Percentiles rank a stretch among this genome's conserved stretches.
Conservation (phyloP, 2,888 invertebrate genomes). For the Eretmocerus hayati region DNA sequence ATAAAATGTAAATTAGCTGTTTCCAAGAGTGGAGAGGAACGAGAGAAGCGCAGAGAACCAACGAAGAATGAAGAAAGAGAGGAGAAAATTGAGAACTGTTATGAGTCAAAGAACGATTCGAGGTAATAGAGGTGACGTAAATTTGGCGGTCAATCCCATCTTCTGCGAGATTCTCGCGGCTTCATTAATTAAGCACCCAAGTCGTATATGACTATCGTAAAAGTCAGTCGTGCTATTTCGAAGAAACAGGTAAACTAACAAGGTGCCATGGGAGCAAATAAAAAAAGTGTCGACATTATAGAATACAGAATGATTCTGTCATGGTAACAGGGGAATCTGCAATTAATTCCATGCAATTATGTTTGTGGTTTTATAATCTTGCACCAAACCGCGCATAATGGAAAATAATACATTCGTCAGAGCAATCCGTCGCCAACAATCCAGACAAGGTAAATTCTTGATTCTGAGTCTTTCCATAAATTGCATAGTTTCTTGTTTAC, state of each 20-base stretch:
- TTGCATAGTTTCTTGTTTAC: too few relatives aligned
- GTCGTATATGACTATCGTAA: constrained; percentile 29
- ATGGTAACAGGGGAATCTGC: too few relatives aligned
- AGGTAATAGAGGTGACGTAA: constrained; percentile 14
- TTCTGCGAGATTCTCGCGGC: constrained; percentile 17
- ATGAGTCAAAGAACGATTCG: constrained; percentile 2
- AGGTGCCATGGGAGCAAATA: constrained; percentile 13
- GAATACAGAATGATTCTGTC: too few relatives aligned
- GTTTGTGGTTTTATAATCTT: too few relatives aligned
- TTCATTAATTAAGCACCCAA: constrained; percentile 32
- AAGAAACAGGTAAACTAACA: constrained; percentile 24
- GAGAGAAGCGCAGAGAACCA: background rate
- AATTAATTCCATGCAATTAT: too few relatives aligned
- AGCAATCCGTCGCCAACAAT: too few relatives aligned
- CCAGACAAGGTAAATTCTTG: too few relatives aligned
- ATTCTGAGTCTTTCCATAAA: too few relatives aligned
- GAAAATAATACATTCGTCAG: too few relatives aligned
- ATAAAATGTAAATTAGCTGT: constrained; percentile 1
- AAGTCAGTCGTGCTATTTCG: constrained; percentile 29
- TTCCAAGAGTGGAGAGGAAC: background rate
- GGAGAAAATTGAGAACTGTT: background rate
- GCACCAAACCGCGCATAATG: too few relatives aligned
- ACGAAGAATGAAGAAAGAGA: background rate
- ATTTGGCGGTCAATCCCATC: constrained; percentile 19
- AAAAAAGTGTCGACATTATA: too few relatives aligned